A percentile compares a stretch with the other conserved stretches of the same genome.
Conservation (phyloP, 1,140 invertebrate genomes). For the Holcopasites calliopsidis region DNA sequence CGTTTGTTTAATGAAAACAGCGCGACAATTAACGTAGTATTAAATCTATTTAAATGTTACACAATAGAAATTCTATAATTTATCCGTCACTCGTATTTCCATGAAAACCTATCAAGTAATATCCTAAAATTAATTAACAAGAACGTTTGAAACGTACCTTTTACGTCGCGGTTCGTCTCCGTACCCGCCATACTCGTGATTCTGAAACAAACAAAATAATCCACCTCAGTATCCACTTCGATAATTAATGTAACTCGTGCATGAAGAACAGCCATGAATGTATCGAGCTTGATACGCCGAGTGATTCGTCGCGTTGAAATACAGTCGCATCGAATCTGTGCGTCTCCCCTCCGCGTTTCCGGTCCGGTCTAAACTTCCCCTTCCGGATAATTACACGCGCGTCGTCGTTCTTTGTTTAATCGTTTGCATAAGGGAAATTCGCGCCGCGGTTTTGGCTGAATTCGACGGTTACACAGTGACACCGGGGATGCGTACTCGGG, state of each 20-base stretch:
- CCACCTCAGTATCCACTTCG: neutral
- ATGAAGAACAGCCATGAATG: neutral
- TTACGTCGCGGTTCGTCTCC: constrained; percentile 79
- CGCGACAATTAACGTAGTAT: no score
- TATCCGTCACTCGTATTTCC: neutral
- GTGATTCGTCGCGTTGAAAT: neutral
- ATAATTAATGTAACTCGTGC: neutral
- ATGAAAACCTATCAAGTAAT: neutral
- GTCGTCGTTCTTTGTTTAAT: constrained; percentile 6
- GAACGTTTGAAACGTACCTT: constrained; percentile 67
- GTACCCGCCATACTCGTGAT: constrained; percentile 79
- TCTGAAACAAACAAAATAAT: constrained; percentile 72
- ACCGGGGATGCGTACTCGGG: constrained; percentile 49
- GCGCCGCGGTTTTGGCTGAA: constrained; percentile 47
- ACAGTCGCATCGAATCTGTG: neutral
- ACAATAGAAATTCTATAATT: no score
- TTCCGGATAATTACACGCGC: constrained; percentile 8
- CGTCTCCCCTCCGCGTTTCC: constrained; percentile 8
- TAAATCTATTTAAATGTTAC: no score
- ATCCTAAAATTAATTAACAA: neutral
- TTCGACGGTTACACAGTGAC: constrained; percentile 57
- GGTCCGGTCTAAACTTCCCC: no score
- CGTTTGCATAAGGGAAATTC: constrained; percentile 52
- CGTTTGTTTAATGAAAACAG: neutral
- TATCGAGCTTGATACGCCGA: no score